Conservation (phyloP, 2,888 invertebrate species). For the Eristalis arbustorum region DNA sequence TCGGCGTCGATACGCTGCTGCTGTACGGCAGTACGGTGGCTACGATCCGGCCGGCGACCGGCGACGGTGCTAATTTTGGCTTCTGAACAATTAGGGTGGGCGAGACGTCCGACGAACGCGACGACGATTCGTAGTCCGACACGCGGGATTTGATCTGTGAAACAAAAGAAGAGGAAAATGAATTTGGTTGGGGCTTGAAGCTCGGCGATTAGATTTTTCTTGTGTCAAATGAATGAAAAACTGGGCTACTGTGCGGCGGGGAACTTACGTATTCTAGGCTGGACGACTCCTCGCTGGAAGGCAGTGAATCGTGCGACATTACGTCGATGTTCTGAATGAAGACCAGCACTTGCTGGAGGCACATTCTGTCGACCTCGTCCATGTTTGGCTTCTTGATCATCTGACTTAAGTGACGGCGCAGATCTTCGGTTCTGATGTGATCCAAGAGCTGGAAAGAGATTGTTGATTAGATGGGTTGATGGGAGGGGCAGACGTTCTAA, state of each 20-base stretch:
- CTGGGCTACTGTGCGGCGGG: background rate
- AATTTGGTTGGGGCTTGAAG: conserved; percentile 57
- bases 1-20: conserved; percentile 78
- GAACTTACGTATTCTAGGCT: conserved; percentile 80
- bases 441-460: conserved; percentile 67
- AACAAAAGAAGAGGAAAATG: conserved; percentile 27
- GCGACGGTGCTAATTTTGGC: conserved; percentile 60
- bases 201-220: conserved; percentile 27
- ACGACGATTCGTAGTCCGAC: conserved; percentile 75
- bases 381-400: conserved; percentile 75
- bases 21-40: conserved; percentile 85
- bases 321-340: conserved; percentile 84
- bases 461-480: no score
- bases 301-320: conserved; percentile 77
- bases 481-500: no score
- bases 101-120: conserved; percentile 73
- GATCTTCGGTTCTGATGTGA: conserved; percentile 75
- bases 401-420: conserved; percentile 74
- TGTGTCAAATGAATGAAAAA: conserved; percentile 1
- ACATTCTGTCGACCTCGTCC: conserved; percentile 83
- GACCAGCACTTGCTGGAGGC: conserved; percentile 84
- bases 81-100: conserved; percentile 61
- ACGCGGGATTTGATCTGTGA: conserved; percentile 75
- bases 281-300: conserved; percentile 82
- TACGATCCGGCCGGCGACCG: conserved; percentile 80